Evolutionary conservation across 2,797 vertebrate species (phyloP), one percentile per base, ranked within the genome.

Genomic region (Microctenopoma lineatum): DNA sequence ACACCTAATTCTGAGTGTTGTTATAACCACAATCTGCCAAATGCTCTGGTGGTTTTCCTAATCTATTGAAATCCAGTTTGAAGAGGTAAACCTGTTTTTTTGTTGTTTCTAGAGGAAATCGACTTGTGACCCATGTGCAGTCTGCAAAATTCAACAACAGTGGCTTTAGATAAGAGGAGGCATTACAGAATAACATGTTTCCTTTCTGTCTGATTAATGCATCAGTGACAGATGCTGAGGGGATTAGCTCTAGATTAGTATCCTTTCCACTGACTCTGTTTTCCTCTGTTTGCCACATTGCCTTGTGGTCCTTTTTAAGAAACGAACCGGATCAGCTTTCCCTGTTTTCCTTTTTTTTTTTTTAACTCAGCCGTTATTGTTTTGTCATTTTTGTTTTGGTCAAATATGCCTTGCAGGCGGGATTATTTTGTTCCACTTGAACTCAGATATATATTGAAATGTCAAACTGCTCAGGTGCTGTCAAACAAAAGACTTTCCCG

Each of bases 171-270:
- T 81, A 82, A 86, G 84, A 87, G 79, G 80, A 77, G 82, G 84
- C 79, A 88, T 90, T 87, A 87, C 73, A 77, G 88, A 93, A 93
- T 90, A 92, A 93, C 90, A 94, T 92, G 89, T 92, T 93, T 93
- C 88, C 88, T 90, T 83, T 93, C 87, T 85, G 89, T 91, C 90
- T 92, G 90, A 93, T 92, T 92, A 92, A 92, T 92, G 90, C 88
- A 91, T 90, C 87, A 81, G 86, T 86, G 90, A 83, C 93, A 94
- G 93, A 93, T 94, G 93, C 89, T 83, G 84, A 65, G 73, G 75
- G 92, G 92, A 94, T 94, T 91, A 93, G 75, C 74, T 87, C 84
- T 84, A 89, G 90, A 94, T 94, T 93, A 94, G 88, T 90, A 90
- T 90, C 89, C 87, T 92, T 92, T 93, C 90, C 88, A 88, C 76